Conservation (phyloP, 2,888 invertebrate species). For the Macrophya alboannulata region DNA sequence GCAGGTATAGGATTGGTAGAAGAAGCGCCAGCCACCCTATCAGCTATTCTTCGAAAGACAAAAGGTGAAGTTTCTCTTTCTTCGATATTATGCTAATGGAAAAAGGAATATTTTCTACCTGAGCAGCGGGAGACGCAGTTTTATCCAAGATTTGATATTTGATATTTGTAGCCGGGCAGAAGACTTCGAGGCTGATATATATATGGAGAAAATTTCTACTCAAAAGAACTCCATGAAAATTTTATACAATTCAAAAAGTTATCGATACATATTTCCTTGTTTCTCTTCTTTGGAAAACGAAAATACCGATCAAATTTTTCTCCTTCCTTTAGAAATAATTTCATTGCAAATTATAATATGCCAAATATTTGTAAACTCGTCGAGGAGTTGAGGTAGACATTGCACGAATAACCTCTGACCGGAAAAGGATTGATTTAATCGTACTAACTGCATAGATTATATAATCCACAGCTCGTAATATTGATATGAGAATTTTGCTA, state of each 20-base stretch:
- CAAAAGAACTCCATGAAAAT: neutral
- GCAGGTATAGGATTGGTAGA: neutral
- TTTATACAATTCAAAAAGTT: neutral
- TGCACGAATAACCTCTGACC: neutral
- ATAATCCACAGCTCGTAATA: conserved; percentile 12
- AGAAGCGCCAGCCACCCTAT: neutral
- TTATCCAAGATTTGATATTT: conserved; percentile 1
- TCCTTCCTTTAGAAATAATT: no score
- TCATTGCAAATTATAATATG: neutral
- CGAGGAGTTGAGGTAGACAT: neutral
- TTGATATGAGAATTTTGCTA: conserved; percentile 23
- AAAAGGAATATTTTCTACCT: conserved; percentile 29
- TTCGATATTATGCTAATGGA: conserved; percentile 31
- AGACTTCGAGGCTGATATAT: neutral
- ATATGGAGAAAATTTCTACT: neutral
- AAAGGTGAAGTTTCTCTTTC: conserved; percentile 13
- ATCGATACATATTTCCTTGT: no score
- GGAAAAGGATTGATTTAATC: conserved; percentile 38
- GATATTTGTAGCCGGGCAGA: neutral
- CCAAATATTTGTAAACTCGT: neutral
- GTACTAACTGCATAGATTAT: neutral
- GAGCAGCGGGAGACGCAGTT: neutral
- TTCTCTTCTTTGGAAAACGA: no score
- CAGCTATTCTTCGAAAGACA: conserved; percentile 36
- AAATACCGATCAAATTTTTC: no score